These are phyloP conservation scores for Drosophila tropicalis DNA, from an alignment of 1,140 invertebrate genomes.

Conservation along the genomic window DNA sequence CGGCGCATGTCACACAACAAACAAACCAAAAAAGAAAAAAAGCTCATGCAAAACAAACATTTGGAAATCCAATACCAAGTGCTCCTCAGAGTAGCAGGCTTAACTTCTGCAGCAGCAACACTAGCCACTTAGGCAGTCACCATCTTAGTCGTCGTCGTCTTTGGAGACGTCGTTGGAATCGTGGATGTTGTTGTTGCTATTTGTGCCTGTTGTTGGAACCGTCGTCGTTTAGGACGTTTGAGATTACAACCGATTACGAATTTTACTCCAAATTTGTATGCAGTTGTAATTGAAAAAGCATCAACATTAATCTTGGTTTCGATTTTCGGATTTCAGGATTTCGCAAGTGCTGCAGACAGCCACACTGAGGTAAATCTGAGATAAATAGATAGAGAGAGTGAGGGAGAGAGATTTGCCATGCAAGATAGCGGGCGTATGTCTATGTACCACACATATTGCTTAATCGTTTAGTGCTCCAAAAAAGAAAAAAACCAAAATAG, in stretches of 20 bases:
- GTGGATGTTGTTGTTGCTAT: constrained; percentile 32
- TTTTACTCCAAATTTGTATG: constrained; percentile 82
- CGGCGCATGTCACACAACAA: constrained; percentile 66
- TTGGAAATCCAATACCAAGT: constrained; percentile 78
- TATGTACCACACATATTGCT: constrained; percentile 62
- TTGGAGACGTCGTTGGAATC: constrained; percentile 31
- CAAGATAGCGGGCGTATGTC: constrained; percentile 37
- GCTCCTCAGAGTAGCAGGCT: constrained; percentile 29
- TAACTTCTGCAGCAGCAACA: constrained; percentile 41
- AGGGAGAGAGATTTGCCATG: constrained; percentile 14
- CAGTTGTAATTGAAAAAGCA: constrained; percentile 83
- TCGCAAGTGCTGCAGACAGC: constrained; percentile 46
- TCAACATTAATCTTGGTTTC: constrained; percentile 83
- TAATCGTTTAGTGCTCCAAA: constrained; percentile 45
- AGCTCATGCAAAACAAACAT: constrained; percentile 80
- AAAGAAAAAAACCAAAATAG: constrained; percentile 8
- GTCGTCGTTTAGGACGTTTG: constrained; percentile 80
- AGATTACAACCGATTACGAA: constrained; percentile 79
- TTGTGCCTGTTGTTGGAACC: constrained; percentile 2
- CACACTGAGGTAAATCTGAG: background rate
- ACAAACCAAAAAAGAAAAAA: constrained; percentile 40
- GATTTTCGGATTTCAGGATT: constrained; percentile 53
- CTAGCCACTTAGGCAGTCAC: constrained; percentile 79
- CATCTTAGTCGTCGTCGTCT: constrained; percentile 13
- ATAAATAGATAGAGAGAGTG: background rate